A percentile compares a stretch with the other conserved stretches of the same genome.
These are phyloP conservation scores for Lycocerus yunnanus DNA, from an alignment of 2,888 invertebrate species.

Conservation along the genomic window DNA sequence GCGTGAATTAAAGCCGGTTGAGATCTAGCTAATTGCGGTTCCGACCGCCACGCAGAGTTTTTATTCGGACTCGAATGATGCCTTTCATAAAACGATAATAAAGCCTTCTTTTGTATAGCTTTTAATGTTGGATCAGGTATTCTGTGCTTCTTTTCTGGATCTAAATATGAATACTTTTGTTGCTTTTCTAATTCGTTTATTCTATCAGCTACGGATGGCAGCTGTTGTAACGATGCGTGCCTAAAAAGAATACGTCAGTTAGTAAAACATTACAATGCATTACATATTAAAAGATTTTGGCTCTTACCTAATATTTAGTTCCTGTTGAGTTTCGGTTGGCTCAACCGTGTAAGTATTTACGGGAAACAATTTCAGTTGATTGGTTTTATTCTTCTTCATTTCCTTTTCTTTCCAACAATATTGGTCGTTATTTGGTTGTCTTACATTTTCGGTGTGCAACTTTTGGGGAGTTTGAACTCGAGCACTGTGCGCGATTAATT, in stretches of 20 bases:
- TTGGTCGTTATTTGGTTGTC: slow-evolving; percentile 61
- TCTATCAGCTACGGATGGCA: slow-evolving; percentile 68
- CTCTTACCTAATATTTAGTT: slow-evolving; percentile 23
- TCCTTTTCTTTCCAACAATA: slow-evolving; percentile 51
- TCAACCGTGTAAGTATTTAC: slow-evolving; percentile 70
- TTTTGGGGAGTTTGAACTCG: slow-evolving; percentile 77
- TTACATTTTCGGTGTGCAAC: slow-evolving; percentile 76
- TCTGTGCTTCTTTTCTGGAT: slow-evolving; percentile 74
- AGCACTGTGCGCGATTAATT: slow-evolving; percentile 76
- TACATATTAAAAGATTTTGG: neutral
- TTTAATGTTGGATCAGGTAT: slow-evolving; percentile 76
- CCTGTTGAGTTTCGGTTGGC: slow-evolving; percentile 43
- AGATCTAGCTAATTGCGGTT: slow-evolving; percentile 60
- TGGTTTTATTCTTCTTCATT: slow-evolving; percentile 54
- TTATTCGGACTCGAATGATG: slow-evolving; percentile 59
- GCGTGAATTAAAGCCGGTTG: slow-evolving; percentile 38
- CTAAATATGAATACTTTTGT: slow-evolving; percentile 69
- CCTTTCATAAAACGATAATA: slow-evolving; percentile 79
- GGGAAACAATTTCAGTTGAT: slow-evolving; percentile 68
- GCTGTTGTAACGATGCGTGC: slow-evolving; percentile 49
- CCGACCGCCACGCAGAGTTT: slow-evolving; percentile 59
- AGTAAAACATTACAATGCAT: neutral
- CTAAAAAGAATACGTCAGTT: slow-evolving; percentile 39
- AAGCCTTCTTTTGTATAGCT: slow-evolving; percentile 81
- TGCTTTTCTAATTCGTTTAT: slow-evolving; percentile 68